phyloP scores from a whole-genome alignment of 2,797 vertebrate genomes.

The Acanthurus lineatus region DNA sequence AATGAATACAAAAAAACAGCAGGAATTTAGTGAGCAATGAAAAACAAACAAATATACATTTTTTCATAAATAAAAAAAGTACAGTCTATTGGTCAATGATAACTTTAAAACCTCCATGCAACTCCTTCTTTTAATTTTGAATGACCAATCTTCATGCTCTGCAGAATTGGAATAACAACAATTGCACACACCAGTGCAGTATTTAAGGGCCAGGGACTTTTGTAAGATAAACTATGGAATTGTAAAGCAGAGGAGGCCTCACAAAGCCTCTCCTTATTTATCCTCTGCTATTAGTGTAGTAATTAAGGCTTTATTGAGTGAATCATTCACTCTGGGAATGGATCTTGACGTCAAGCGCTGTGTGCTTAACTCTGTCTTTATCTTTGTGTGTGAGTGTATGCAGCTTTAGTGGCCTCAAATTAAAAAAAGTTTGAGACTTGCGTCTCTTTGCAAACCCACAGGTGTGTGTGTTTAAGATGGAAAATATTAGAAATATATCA shows the following conservation, averaged over 20 bases:
- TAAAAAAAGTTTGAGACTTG: neutral
- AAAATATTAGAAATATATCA: neutral
- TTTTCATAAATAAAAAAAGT: too few relatives aligned
- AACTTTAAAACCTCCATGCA: neutral
- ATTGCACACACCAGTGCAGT: conserved; percentile 32
- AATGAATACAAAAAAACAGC: neutral
- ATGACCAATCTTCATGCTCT: conserved; percentile 22
- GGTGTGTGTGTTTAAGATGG: neutral
- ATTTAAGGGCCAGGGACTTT: conserved; percentile 68
- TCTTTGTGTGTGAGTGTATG: neutral
- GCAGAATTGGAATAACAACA: conserved; percentile 18
- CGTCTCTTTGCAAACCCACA: conserved; percentile 6
- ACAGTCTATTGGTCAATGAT: neutral
- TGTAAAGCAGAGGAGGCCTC: conserved; percentile 58
- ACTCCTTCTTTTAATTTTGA: conserved; percentile 12
- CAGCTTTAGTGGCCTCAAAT: neutral
- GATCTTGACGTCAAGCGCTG: conserved; percentile 9
- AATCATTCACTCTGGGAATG: conserved; percentile 31
- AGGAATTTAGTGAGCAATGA: neutral
- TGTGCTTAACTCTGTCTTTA: conserved; percentile 30
- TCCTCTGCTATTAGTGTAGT: conserved; percentile 58
- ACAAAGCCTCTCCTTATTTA: conserved; percentile 58
- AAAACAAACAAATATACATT: neutral
- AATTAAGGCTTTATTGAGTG: conserved; percentile 53
- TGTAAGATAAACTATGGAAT: conserved; percentile 61